Evolutionary conservation across 30 jellyfish, hydroid and myxozoan genomes (phyloP), one percentile per base, ranked within the genome.

Genomic region (Clytia hemisphaerica): DNA sequence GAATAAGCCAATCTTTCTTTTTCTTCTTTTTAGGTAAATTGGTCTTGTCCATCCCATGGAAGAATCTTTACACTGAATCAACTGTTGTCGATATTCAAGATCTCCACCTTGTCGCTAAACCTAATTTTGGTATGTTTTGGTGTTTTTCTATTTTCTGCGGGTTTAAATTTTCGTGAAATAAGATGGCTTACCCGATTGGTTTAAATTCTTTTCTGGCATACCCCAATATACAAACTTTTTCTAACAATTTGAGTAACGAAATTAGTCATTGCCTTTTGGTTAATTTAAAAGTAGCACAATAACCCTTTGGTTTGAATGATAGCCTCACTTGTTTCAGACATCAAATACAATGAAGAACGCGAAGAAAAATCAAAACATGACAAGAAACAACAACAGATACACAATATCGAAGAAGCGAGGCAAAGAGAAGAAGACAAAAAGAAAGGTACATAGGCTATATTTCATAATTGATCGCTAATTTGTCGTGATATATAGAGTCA

Each of bases 321-420:
- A n/a, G n/a, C n/a, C n/a, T n/a, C n/a, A n/a, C 61, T 22, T 37
- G 1, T 32, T 54, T 37, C 42, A 86, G 96, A 86, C 49, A 58
- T 86, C 19, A 78, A 78, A 68, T 86, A 86, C 68, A 90, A 77
- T 35, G 47, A 66, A 35, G 91, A 63, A 36, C 33, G 75, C 57
- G 96, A 86, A 21, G 92, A 86, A 31, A 50, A 77, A 59, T 82
- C 44, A 1, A 48, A 71, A 45, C 47, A 73, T 31, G 96, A 86
- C 48, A 73, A 49, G 60, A 86, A 86, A 32, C 80, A 73, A 53
- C 57, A 66, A 48, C 93, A 86, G 61, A 84, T 86, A 45, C 87
- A 78, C 54, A 86, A 79, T 32, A 72, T 86, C 25, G 96, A 86
- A 46, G 96, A 86, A 69, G 96, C 96, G 16, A 66, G 94, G 19